These are phyloP conservation scores for Coelopa frigida DNA, from an alignment of 1,140 invertebrate species.

Conservation along the genomic window DNA sequence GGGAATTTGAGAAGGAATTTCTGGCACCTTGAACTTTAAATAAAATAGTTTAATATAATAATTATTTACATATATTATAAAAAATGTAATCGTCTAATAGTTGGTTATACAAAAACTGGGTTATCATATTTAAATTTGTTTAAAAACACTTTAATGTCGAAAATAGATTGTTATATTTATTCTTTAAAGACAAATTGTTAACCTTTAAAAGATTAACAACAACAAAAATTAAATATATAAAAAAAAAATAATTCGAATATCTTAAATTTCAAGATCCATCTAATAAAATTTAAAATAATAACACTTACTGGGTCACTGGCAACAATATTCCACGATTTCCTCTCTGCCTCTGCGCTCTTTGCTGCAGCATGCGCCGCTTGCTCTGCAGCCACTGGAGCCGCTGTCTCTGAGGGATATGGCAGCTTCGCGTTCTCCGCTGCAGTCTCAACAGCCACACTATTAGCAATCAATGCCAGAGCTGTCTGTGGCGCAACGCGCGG, in stretches of 20 bases:
- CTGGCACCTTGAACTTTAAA: conserved; percentile 34
- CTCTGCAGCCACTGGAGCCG: conserved; percentile 21
- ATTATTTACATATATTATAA: too few species aligned
- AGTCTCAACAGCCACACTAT: conserved; percentile 51
- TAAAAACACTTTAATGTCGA: too few species aligned
- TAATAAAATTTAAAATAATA: too few species aligned
- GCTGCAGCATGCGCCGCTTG: conserved; percentile 16
- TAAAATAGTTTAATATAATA: not conserved
- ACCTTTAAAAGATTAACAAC: too few species aligned
- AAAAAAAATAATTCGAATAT: too few species aligned
- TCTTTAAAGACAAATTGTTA: too few species aligned
- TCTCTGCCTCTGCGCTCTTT: conserved; percentile 15
- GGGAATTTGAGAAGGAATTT: conserved; percentile 29
- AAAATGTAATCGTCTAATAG: too few species aligned
- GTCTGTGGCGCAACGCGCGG: conserved; percentile 75
- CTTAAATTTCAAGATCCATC: too few species aligned
- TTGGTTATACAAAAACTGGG: too few species aligned
- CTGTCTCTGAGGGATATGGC: conserved; percentile 40
- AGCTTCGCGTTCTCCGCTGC: conserved; percentile 48
- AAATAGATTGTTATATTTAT: too few species aligned
- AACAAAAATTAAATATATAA: too few species aligned
- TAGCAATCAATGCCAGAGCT: conserved; percentile 76
- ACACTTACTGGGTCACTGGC: conserved; percentile 39
- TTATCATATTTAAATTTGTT: too few species aligned
- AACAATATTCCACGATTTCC: conserved; percentile 18